Base-by-base conservation (phyloP, 2,797 vertebrate species). In the Allobates femoralis region DNA sequence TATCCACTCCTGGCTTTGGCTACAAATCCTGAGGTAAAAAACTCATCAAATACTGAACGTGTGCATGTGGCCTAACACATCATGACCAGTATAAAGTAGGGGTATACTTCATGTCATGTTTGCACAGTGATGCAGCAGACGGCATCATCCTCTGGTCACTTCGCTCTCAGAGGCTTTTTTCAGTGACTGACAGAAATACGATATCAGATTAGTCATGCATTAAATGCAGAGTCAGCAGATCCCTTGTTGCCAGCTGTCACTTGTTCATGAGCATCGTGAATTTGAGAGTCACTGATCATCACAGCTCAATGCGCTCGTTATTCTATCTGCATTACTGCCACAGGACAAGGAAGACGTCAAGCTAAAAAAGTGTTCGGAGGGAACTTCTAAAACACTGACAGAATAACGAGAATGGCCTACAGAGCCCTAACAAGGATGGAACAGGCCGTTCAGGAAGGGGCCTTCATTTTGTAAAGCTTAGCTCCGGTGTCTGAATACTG, bases 141-240 rank as follows among this genome's bases (percentile, higher is more conserved):
- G 2, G 6, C 8, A 50, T n/a, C 23, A 2, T 12, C 41, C 5
- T 74, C 41, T 74, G 71, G 23, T 50, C 41, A 41, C 71, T 46
- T 74, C 21, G 1, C 71, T 46, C 21, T 46, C 6, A 3, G 15
- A 26, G 23, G 46, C 14, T n/a, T 60, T 62, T 41, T n/a, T 60
- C 14, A 37, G 77, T 60, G 77, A 79, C 77, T 79, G 56, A 79
- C 77, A 79, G 51, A 56, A 78, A 56, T 37, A 34, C 21, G 34
- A 79, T 79, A 79, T 62, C 21, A 55, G 55, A 58, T 79, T 41
- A 79, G 55, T 62, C 56, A 67, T 66, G 79, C 60, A 64, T 81
- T 81, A 81, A 67, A 67, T 53, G 58, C n/a, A 28, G 41, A 32
- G 79, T 67, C 11, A 30, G 62, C 23, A 67, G 62, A 16, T 66